Evolutionary conservation across 2,888 invertebrate species (phyloP).

Genomic region (Apotomis turbidana): DNA sequence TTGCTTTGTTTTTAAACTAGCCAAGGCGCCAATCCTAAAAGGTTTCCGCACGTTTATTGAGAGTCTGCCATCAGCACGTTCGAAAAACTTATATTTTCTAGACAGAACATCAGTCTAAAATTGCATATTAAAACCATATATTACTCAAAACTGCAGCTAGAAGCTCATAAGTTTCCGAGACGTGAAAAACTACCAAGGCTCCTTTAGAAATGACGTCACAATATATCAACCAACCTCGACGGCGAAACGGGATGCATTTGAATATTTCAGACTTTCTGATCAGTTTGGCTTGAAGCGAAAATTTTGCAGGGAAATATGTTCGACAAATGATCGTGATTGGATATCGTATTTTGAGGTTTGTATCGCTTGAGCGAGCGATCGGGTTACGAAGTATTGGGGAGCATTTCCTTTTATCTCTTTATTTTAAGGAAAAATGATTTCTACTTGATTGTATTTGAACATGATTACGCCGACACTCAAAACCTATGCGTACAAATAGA

Average conservation of each 20-base stretch:
- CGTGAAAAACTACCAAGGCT: slow-evolving; percentile 47
- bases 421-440: no score
- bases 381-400: slow-evolving; percentile 1
- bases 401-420: neutral
- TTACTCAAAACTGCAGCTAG: slow-evolving; percentile 46
- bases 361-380: slow-evolving; percentile 14
- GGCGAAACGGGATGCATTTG: slow-evolving; percentile 34
- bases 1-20: neutral
- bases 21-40: no score
- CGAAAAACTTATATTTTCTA: neutral
- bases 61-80: neutral
- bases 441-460: no score
- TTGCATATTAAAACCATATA: slow-evolving; percentile 38
- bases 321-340: slow-evolving; percentile 27
- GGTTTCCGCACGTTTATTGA: neutral
- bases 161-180: slow-evolving; percentile 49
- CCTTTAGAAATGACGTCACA: slow-evolving; percentile 47
- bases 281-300: slow-evolving; percentile 32
- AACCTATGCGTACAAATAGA: no score
- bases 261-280: slow-evolving; percentile 40
- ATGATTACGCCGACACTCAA: no score
- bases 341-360: slow-evolving; percentile 13
- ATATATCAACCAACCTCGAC: slow-evolving; percentile 46
- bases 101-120: slow-evolving; percentile 15
- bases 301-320: slow-evolving; percentile 28